A percentile compares a stretch with the other conserved stretches of the same genome.
Evolutionary conservation across 2,888 invertebrate species (phyloP).

Genomic region (Gari tellinella): DNA sequence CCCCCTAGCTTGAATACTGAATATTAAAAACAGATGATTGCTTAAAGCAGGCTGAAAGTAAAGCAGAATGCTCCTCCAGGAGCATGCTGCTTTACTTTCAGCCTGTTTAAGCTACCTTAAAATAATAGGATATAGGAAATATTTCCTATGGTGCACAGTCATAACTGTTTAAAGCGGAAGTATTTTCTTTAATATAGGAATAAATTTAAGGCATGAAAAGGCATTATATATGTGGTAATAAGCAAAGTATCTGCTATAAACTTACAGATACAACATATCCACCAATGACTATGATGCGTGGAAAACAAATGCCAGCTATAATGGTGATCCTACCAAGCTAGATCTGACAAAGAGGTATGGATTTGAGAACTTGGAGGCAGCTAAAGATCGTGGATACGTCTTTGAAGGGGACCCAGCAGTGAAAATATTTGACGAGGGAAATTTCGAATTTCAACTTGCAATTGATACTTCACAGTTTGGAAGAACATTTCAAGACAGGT

Average conservation of each 20-base stretch:
- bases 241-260: background rate
- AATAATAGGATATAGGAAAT: too few relatives aligned
- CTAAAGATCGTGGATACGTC: conserved; percentile 77
- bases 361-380: conserved; percentile 65
- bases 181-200: too few relatives aligned
- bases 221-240: too few relatives aligned
- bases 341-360: conserved; percentile 72
- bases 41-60: too few relatives aligned
- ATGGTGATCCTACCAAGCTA: conserved; percentile 64
- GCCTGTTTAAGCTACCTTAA: too few relatives aligned
- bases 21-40: too few relatives aligned
- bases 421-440: conserved; percentile 78
- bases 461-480: conserved; percentile 84
- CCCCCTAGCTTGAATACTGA: too few relatives aligned
- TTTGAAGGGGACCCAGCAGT: conserved; percentile 82
- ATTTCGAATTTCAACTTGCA: conserved; percentile 79
- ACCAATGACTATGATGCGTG: conserved; percentile 82
- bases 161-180: too few relatives aligned
- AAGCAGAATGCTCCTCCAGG: too few relatives aligned
- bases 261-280: conserved; percentile 83
- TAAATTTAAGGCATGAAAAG: too few relatives aligned
- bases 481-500: conserved; percentile 84
- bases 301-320: conserved; percentile 73
- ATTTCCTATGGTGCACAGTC: too few relatives aligned
- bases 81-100: too few relatives aligned